These are phyloP conservation scores for Belonocnema kinseyi DNA, from an alignment of 1,140 invertebrate genomes.

Conservation along the genomic window DNA sequence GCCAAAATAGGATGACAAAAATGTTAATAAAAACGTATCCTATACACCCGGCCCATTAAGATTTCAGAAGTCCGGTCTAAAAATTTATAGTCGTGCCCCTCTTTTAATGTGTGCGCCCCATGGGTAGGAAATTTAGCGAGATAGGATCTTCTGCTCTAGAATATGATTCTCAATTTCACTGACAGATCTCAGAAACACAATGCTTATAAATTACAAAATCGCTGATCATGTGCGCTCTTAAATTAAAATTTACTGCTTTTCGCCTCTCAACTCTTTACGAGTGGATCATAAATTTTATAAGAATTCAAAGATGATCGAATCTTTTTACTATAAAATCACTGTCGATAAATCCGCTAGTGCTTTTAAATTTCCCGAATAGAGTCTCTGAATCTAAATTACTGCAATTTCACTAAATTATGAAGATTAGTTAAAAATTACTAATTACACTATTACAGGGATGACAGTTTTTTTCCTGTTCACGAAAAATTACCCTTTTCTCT, in stretches of 20 bases:
- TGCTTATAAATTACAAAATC: constrained; percentile 20
- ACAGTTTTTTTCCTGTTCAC: too few species aligned
- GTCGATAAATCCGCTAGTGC: constrained; percentile 21
- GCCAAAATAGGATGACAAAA: neutral
- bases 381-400: too few species aligned
- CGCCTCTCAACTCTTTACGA: constrained; percentile 25
- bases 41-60: constrained; percentile 21
- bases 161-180: constrained; percentile 24
- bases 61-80: constrained; percentile 6
- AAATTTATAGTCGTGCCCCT: constrained; percentile 8
- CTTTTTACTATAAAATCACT: constrained; percentile 35
- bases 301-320: constrained; percentile 28
- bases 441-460: too few species aligned
- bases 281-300: constrained; percentile 27
- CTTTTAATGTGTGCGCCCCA: constrained; percentile 19
- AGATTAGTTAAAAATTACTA: too few species aligned
- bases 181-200: constrained; percentile 20
- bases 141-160: constrained; percentile 30
- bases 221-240: constrained; percentile 24
- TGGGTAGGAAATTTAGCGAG: constrained; percentile 23
- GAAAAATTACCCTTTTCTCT: too few species aligned
- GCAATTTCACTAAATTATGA: too few species aligned
- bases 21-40: constrained; percentile 11
- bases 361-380: too few species aligned
- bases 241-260: constrained; percentile 24